Evolutionary conservation across 1,140 invertebrate genomes (phyloP).

Genomic region (Zaprionus ornatus): DNA sequence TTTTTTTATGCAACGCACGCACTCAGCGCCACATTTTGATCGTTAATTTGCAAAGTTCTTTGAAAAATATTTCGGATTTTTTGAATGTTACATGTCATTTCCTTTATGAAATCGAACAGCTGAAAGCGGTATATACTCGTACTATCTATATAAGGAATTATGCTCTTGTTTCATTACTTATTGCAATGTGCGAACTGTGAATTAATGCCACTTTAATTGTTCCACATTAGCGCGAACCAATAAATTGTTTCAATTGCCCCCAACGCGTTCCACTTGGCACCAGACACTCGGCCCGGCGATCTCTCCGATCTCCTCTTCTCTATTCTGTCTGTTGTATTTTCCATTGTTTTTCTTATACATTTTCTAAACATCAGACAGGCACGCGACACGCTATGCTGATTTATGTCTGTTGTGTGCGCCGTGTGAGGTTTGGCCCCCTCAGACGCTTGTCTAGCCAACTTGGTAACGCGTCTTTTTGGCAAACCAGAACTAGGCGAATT

Average conservation of each 20-base stretch:
- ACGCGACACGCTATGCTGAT: conserved; percentile 66
- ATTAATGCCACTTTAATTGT: conserved; percentile 49
- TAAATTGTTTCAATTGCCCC: conserved; percentile 54
- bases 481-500: conserved; percentile 44
- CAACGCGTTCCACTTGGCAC: conserved; percentile 45
- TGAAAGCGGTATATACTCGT: conserved; percentile 46
- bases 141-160: neutral
- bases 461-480: conserved; percentile 12
- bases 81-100: conserved; percentile 64
- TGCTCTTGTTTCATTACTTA: neutral
- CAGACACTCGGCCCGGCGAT: conserved; percentile 11
- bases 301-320: neutral
- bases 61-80: conserved; percentile 52
- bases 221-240: conserved; percentile 40
- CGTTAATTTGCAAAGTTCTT: conserved; percentile 69
- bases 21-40: conserved; percentile 63
- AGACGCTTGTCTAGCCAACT: neutral
- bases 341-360: conserved; percentile 33
- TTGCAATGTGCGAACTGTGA: conserved; percentile 6
- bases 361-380: conserved; percentile 41
- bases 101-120: conserved; percentile 50
- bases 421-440: conserved; percentile 14
- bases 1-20: conserved; percentile 50
- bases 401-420: conserved; percentile 64
- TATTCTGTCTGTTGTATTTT: conserved; percentile 6